Conservation (phyloP, 2,113 vertebrate genomes). For the Pollimyrus isidori region DNA sequence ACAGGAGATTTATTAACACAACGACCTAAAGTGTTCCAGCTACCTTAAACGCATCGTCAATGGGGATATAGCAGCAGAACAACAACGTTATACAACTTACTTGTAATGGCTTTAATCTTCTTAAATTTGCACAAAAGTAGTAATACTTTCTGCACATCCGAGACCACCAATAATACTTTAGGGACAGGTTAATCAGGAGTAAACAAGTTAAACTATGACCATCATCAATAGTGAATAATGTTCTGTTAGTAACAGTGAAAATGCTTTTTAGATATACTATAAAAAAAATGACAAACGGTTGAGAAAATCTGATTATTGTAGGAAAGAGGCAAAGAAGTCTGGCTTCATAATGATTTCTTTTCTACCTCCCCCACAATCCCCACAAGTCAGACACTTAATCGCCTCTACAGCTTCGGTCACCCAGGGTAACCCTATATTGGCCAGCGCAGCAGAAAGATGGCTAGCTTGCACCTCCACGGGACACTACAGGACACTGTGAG, state of each 20-base stretch:
- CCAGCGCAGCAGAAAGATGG: background rate
- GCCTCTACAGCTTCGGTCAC: slow-evolving; percentile 16
- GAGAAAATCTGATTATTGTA: background rate
- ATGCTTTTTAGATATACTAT: background rate
- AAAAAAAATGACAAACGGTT: background rate
- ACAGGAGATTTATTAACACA: slow-evolving; percentile 21
- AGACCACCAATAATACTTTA: background rate
- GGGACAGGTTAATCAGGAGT: background rate
- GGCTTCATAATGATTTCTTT: background rate
- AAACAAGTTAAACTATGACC: background rate
- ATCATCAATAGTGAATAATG: background rate
- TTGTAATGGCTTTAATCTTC: background rate
- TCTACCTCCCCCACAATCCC: slow-evolving; percentile 6
- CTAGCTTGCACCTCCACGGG: background rate
- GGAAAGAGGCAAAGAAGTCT: background rate
- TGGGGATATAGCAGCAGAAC: background rate
- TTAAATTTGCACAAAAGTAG: background rate
- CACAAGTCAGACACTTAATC: slow-evolving; percentile 26
- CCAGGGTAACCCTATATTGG: slow-evolving; percentile 11
- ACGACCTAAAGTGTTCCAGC: background rate
- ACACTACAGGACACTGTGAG: background rate
- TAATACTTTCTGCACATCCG: background rate
- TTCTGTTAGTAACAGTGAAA: background rate
- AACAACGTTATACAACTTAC: background rate
- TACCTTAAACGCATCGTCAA: slow-evolving; percentile 14